Evolutionary conservation across 2,888 invertebrate species (phyloP).

Genomic region (Smittia aterrima): DNA sequence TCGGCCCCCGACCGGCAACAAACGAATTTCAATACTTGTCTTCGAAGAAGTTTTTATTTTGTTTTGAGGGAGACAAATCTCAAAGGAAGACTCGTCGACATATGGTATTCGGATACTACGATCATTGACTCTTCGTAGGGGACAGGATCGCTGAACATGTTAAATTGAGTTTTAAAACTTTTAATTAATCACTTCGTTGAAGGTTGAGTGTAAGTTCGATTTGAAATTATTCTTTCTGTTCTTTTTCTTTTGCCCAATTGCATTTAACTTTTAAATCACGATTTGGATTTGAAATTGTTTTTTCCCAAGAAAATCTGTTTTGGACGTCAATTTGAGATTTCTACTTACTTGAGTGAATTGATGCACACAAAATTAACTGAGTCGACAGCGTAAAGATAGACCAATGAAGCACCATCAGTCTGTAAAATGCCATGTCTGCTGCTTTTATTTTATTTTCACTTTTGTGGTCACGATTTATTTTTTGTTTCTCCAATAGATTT

Average conservation of each 20-base stretch:
- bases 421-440: conserved; percentile 20
- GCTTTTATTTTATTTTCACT: conserved; percentile 25
- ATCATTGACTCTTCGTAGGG: neutral
- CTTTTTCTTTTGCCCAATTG: neutral
- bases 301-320: neutral
- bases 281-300: neutral
- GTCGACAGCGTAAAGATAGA: conserved; percentile 30
- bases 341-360: conserved; percentile 52
- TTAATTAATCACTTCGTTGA: neutral
- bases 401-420: conserved; percentile 32
- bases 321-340: neutral
- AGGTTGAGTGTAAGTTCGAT: neutral
- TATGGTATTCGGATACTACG: neutral
- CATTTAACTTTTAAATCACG: neutral
- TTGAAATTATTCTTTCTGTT: neutral
- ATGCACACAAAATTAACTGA: conserved; percentile 45
- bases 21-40: no score
- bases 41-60: no score
- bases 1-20: neutral
- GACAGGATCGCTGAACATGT: no score
- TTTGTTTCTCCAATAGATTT: conserved; percentile 23
- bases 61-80: no score
- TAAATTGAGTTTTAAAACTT: no score
- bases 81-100: neutral
- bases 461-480: conserved; percentile 18